Evolutionary conservation across 2,888 invertebrate species (phyloP).

Genomic region (Malthinus flaveolus): DNA sequence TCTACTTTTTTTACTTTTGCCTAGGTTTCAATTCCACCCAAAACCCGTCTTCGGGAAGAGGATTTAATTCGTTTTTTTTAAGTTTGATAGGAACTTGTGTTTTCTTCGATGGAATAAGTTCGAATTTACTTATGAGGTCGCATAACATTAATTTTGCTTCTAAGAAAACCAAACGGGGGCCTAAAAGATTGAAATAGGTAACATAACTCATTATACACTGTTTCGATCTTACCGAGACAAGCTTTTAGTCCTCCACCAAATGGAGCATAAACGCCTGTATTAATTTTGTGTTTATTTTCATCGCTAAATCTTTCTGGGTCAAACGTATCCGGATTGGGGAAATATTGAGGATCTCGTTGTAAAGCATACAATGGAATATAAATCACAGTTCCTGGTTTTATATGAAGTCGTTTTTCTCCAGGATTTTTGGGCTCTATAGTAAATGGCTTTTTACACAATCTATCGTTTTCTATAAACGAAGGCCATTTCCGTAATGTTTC

Average conservation of each 20-base stretch:
- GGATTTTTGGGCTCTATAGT: not conserved
- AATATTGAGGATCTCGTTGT: not conserved
- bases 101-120: not conserved
- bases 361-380: not conserved
- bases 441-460: no score
- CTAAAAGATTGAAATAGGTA: no score
- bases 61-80: not conserved
- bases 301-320: slow-evolving; percentile 2
- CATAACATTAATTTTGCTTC: not conserved
- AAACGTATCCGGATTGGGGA: not conserved
- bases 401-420: not conserved
- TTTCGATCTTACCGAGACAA: not conserved
- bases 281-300: slow-evolving; percentile 2
- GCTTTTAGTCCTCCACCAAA: not conserved
- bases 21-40: not conserved
- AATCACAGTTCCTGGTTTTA: not conserved
- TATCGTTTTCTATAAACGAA: no score
- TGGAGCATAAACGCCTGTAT: not conserved
- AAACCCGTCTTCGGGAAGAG: not conserved
- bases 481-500: no score
- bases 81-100: not conserved
- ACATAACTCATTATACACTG: no score
- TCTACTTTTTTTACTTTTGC: no score
- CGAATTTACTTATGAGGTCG: not conserved
- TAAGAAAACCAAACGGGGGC: not conserved